These are phyloP conservation scores for Arremon brunneinucha DNA, from an alignment of 2,797 vertebrate species.

Conservation along the genomic window DNA sequence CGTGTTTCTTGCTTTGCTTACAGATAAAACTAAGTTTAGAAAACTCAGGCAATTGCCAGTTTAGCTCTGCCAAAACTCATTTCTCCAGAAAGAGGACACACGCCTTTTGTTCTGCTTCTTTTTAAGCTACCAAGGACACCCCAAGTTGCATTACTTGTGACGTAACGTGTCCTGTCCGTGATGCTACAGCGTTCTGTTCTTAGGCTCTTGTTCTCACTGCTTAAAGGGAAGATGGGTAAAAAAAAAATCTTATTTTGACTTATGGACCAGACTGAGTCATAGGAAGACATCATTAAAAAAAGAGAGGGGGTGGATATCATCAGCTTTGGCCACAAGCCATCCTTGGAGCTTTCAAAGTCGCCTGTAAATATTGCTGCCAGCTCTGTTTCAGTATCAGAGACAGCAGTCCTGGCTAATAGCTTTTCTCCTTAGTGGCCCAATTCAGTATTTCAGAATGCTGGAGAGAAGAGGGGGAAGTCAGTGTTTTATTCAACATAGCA, in stretches of 20 bases:
- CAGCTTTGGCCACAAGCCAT: conserved; percentile 59
- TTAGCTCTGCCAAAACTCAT: conserved; percentile 27
- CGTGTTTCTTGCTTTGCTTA: conserved; percentile 44
- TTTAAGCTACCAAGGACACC: conserved; percentile 54
- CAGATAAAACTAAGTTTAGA: conserved; percentile 58
- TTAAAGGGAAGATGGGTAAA: conserved; percentile 6
- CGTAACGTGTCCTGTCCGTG: background rate
- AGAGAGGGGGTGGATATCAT: conserved; percentile 54
- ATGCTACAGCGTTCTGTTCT: conserved; percentile 51
- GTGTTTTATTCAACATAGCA: conserved; percentile 9
- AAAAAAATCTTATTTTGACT: conserved; percentile 47
- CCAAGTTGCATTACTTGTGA: conserved; percentile 33
- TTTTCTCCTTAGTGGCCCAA: conserved; percentile 11
- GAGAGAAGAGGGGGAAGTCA: background rate
- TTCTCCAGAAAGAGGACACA: conserved; percentile 9
- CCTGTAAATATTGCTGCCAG: conserved; percentile 50
- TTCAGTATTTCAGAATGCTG: conserved; percentile 2
- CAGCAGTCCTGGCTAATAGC: conserved; percentile 9
- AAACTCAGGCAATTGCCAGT: conserved; percentile 13
- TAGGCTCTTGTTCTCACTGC: conserved; percentile 32
- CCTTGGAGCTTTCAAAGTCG: conserved; percentile 54
- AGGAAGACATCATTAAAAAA: conserved; percentile 52
- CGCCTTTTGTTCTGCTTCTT: conserved; percentile 38
- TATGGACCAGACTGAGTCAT: conserved; percentile 62
- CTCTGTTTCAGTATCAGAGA: conserved; percentile 48